phyloP scores from a whole-genome alignment of 1,140 invertebrate species.

The Brachystomella parvula region DNA sequence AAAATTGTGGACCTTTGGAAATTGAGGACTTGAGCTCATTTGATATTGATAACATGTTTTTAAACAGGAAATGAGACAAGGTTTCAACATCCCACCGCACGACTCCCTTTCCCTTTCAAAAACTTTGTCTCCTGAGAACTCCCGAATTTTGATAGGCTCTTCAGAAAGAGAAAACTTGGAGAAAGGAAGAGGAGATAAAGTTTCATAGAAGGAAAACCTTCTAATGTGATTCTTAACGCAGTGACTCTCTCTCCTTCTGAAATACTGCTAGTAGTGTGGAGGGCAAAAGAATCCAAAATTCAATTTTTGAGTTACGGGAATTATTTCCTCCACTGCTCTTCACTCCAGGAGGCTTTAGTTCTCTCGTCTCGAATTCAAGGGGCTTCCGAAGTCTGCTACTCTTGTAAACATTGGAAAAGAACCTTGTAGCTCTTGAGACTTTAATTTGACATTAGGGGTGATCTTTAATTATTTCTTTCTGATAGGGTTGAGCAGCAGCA shows the following conservation, averaged over 20 bases:
- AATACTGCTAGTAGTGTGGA: background rate
- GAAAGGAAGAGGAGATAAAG: background rate
- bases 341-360: background rate
- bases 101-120: constrained; percentile 21
- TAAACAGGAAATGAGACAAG: constrained; percentile 34
- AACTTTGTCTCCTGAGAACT: constrained; percentile 35
- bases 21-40: constrained; percentile 26
- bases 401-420: background rate
- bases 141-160: constrained; percentile 31
- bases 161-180: background rate
- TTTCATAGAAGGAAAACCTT: background rate
- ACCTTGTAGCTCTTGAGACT: constrained; percentile 9
- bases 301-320: constrained; percentile 32
- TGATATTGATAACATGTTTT: constrained; percentile 36
- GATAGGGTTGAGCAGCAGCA: background rate
- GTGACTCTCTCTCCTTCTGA: constrained; percentile 14
- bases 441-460: constrained; percentile 29
- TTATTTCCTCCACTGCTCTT: constrained; percentile 29
- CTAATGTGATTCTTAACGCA: background rate
- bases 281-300: constrained; percentile 27
- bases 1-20: constrained; percentile 5
- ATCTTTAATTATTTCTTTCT: background rate
- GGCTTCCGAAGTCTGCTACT: background rate
- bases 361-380: background rate
- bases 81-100: constrained; percentile 12